phyloP scores from a whole-genome alignment of 2,888 invertebrate species.

The Odontocolon sp. region DNA sequence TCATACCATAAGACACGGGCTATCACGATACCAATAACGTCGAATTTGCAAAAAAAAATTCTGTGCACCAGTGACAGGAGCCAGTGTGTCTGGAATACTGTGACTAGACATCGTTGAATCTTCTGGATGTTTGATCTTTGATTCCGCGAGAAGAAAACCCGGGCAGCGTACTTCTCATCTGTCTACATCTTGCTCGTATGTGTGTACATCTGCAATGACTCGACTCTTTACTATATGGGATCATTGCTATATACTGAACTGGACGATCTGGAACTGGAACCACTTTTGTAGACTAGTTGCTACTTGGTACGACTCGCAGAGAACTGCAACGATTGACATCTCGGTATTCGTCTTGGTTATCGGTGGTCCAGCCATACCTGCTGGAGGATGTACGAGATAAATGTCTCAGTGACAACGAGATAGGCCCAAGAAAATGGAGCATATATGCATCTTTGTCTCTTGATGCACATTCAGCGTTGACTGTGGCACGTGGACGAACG shows the following conservation, averaged over 20 bases:
- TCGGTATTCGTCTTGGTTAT: conserved; percentile 68
- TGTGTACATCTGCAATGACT: conserved; percentile 33
- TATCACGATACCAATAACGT: conserved; percentile 43
- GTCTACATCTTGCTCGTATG: conserved; percentile 37
- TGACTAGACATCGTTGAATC: conserved; percentile 23
- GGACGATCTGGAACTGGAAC: conserved; percentile 22
- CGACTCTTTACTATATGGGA: conserved; percentile 35
- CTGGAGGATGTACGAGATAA: conserved; percentile 53
- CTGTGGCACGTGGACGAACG: conserved; percentile 57
- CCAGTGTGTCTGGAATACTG: conserved; percentile 39
- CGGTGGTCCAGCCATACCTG: conserved; percentile 51
- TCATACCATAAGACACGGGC: conserved; percentile 34
- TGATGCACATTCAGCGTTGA: conserved; percentile 29
- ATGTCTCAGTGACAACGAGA: conserved; percentile 39
- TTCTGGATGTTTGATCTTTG: conserved; percentile 37
- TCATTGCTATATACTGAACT: conserved; percentile 19
- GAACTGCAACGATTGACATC: conserved; percentile 67
- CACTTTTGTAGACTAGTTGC: conserved; percentile 38
- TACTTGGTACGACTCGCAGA: conserved; percentile 51
- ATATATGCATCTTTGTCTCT: conserved; percentile 35
- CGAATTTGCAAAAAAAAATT: conserved; percentile 15
- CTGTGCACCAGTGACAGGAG: conserved; percentile 32
- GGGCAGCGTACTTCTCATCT: conserved; percentile 22
- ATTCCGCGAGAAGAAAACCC: conserved; percentile 43
- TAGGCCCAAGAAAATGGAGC: conserved; percentile 38